Base-by-base conservation (phyloP, 2,113 vertebrate species). In the Megalops atlanticus region DNA sequence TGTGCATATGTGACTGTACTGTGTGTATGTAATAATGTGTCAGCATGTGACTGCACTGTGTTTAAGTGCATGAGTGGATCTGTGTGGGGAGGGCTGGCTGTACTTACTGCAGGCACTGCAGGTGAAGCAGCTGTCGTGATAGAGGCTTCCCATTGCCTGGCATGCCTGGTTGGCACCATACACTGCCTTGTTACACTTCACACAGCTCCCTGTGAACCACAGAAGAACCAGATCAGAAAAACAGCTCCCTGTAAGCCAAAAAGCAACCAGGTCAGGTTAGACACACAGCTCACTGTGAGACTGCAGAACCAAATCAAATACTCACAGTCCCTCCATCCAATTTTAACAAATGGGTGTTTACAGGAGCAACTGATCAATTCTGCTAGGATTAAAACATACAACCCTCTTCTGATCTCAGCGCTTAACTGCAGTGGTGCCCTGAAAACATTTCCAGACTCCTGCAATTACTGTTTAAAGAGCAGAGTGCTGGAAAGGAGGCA, bases 81-180 rank as follows among this genome's bases (percentile, higher is more conserved):
- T 39, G 58, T 8, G 43, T 47, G 40, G 27, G 31, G 24, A 80
- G 81, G 45, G 45, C 58, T 64, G n/a, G 24, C 31, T 31, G 83
- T 79, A 97, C 98, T 98, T 92, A 98, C 97, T 97, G 89, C 98
- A 99, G 77, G 98, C 96, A 0, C 97, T 96, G 4, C 98, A 99
- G 92, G 96, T 98, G 92, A 99, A 99, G 90, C 98, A 99, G 85
- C 92, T 87, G 0, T 98, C 96, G 0, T 99, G 98, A 92, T 99
- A 99, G 79, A 98, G 95, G 91, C 93, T 97, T 0, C 98, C 98
- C 97, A 99, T 99, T 41, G 98, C 98, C 86, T 99, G 98, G 86
- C 98, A 99, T 73, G 98, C 98, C 89, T 97, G 96, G 88, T 90
- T 94, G 11, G 97, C 95, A 88, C 98, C 97, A 35, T 96, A 96